These are phyloP conservation scores for Macrosoma leucophasiata DNA, from an alignment of 2,888 invertebrate genomes.

Conservation along the genomic window DNA sequence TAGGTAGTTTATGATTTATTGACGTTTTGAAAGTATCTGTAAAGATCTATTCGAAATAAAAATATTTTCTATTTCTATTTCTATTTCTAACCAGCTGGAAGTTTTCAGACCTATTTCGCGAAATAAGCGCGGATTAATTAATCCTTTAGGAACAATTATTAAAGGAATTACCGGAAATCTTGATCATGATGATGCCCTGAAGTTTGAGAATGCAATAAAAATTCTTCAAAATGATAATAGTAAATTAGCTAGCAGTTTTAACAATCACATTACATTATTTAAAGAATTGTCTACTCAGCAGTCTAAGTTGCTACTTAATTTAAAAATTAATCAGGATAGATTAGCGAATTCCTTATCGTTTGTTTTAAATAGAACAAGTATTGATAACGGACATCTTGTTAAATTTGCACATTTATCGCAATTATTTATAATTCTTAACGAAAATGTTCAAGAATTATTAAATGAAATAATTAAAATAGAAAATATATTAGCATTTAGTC, in stretches of 20 bases:
- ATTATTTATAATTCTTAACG: constrained; percentile 1
- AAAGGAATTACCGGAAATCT: constrained; percentile 5
- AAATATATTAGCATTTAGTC: constrained; percentile 9
- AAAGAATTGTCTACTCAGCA: neutral
- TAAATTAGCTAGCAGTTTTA: constrained; percentile 1
- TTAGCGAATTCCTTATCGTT: neutral
- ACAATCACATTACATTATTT: constrained; percentile 1
- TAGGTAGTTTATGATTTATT: no score
- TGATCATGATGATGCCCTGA: constrained; percentile 3
- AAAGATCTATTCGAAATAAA: no score
- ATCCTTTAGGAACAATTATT: constrained; percentile 3
- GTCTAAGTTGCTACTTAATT: neutral
- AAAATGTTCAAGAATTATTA: constrained; percentile 3
- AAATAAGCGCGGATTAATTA: constrained; percentile 1
- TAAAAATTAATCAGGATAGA: neutral
- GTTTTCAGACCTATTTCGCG: neutral
- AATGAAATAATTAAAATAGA: constrained; percentile 3
- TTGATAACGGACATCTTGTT: neutral
- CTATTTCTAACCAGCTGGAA: neutral
- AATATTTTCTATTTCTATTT: no score
- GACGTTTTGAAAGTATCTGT: no score
- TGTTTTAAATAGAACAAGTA: neutral
- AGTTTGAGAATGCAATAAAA: constrained; percentile 3
- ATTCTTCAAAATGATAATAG: constrained; percentile 5
- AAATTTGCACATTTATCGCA: neutral